Evolutionary conservation across 2,113 vertebrate genomes (phyloP).

Genomic region (Prietella phreatophila): DNA sequence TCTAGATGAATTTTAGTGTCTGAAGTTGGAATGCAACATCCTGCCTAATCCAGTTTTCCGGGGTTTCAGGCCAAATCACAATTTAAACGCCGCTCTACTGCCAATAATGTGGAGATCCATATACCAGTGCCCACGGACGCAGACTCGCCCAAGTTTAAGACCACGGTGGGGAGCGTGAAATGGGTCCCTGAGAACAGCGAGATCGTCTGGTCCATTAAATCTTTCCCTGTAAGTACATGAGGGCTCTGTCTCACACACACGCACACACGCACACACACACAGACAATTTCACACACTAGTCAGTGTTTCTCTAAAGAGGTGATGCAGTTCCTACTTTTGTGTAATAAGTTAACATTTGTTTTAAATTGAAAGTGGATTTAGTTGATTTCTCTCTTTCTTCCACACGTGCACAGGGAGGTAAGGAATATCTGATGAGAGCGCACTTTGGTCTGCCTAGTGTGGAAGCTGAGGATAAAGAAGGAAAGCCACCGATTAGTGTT

Average conservation of each 20-base stretch:
- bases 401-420: slow-evolving; percentile 80
- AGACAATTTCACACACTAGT: neutral
- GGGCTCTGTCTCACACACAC: neutral
- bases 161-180: slow-evolving; percentile 95
- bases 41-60: neutral
- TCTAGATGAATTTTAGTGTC: neutral
- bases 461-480: slow-evolving; percentile 97
- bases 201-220: slow-evolving; percentile 98
- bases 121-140: slow-evolving; percentile 97
- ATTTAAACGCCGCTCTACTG: slow-evolving; percentile 93
- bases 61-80: slow-evolving; percentile 89
- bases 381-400: slow-evolving; percentile 8
- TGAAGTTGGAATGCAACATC: too few species aligned
- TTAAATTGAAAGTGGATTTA: neutral
- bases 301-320: neutral
- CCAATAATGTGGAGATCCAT: slow-evolving; percentile 99
- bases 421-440: slow-evolving; percentile 96
- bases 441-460: slow-evolving; percentile 96
- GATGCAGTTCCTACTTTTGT: neutral
- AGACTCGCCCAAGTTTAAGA: slow-evolving; percentile 97
- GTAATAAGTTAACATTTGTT: neutral
- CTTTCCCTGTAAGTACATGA: slow-evolving; percentile 84
- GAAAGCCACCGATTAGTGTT: slow-evolving; percentile 95
- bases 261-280: too few species aligned
- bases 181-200: slow-evolving; percentile 98